Percentiles rank a stretch among this genome's conserved stretches.
Conservation (phyloP, 2,797 vertebrate species). For the Sebastolobus altivelis region DNA sequence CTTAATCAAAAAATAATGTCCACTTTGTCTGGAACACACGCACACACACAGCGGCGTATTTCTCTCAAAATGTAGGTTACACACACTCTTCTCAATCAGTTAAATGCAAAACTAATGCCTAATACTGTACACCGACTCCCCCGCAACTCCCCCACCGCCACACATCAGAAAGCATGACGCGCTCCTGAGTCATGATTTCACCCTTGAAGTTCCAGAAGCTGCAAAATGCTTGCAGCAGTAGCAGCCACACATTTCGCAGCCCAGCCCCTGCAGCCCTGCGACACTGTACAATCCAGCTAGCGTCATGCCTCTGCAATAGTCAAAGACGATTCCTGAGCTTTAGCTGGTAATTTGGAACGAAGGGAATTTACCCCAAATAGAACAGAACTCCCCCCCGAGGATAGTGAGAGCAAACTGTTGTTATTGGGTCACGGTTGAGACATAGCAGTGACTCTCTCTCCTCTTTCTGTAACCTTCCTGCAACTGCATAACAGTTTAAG, state of each 20-base stretch:
- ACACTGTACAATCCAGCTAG: slow-evolving; percentile 69
- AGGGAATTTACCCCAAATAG: slow-evolving; percentile 81
- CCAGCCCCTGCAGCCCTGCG: slow-evolving; percentile 53
- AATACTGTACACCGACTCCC: slow-evolving; percentile 34
- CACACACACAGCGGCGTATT: background rate
- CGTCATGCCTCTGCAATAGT: slow-evolving; percentile 72
- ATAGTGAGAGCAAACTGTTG: slow-evolving; percentile 69
- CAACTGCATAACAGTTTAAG: slow-evolving; percentile 47
- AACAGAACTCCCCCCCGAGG: slow-evolving; percentile 73
- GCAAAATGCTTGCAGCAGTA: slow-evolving; percentile 53
- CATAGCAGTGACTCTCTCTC: slow-evolving; percentile 58
- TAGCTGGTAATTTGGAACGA: slow-evolving; percentile 74
- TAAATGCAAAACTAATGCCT: slow-evolving; percentile 27
- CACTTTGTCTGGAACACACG: slow-evolving; percentile 20
- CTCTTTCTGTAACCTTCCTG: slow-evolving; percentile 55
- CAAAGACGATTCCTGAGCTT: slow-evolving; percentile 66
- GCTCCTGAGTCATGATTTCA: slow-evolving; percentile 71
- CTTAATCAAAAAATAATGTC: slow-evolving; percentile 51
- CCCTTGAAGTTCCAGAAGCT: slow-evolving; percentile 59
- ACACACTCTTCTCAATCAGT: slow-evolving; percentile 12
- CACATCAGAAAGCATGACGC: slow-evolving; percentile 46
- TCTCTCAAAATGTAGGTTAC: slow-evolving; percentile 17
- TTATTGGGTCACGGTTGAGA: slow-evolving; percentile 76
- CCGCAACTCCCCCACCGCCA: slow-evolving; percentile 11
- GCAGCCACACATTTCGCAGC: slow-evolving; percentile 57